Evolutionary conservation across 2,113 vertebrate species (phyloP).

Genomic region (Tursiops truncatus): DNA sequence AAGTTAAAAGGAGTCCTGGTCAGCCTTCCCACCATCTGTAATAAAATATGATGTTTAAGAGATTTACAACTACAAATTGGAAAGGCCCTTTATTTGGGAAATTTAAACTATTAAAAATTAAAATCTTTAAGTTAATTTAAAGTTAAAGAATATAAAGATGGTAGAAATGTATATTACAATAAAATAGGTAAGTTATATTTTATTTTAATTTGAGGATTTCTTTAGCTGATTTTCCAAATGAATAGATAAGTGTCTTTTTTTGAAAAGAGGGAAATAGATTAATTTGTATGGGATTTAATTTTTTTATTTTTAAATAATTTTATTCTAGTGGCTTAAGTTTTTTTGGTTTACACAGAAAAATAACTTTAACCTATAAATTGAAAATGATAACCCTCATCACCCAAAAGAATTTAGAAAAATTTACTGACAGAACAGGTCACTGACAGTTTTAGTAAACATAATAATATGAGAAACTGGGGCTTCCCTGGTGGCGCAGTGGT

Average conservation of each 20-base stretch:
- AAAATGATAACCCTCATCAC: slow-evolving; percentile 14
- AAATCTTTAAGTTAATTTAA: neutral
- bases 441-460: slow-evolving; percentile 40
- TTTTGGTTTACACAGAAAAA: slow-evolving; percentile 11
- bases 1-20: neutral
- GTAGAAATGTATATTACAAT: neutral
- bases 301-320: neutral
- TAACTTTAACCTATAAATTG: neutral
- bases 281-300: neutral
- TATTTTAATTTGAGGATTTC: neutral
- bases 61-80: neutral
- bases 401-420: slow-evolving; percentile 27
- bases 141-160: neutral
- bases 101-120: slow-evolving; percentile 24
- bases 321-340: neutral
- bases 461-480: slow-evolving; percentile 29
- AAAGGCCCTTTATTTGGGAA: neutral
- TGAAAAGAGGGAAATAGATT: neutral
- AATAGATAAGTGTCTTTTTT: neutral
- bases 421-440: slow-evolving; percentile 6
- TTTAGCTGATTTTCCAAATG: slow-evolving; percentile 11
- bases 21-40: neutral
- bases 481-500: no score
- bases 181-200: neutral
- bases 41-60: slow-evolving; percentile 21